Percentiles rank a stretch among this genome's conserved stretches.
These are phyloP conservation scores for Daubentonia madagascariensis DNA, from an alignment of 2,113 vertebrate species.

Conservation along the genomic window DNA sequence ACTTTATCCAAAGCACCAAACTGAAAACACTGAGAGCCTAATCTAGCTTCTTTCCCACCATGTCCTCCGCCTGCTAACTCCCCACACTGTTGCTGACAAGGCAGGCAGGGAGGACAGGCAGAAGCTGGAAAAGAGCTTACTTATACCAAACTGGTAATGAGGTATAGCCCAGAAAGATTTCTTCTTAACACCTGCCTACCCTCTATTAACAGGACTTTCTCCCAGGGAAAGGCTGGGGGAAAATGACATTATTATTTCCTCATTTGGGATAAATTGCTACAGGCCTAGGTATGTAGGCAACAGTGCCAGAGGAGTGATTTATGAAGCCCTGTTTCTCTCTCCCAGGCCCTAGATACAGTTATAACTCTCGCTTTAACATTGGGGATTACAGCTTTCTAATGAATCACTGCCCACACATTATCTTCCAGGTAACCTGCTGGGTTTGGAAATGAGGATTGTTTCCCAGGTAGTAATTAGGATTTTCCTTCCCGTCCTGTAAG, in stretches of 20 bases:
- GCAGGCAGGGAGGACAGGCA: not conserved
- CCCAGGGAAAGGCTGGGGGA: slow-evolving; percentile 21
- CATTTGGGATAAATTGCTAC: slow-evolving; percentile 47
- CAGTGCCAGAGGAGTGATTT: slow-evolving; percentile 28
- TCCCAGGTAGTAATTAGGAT: slow-evolving; percentile 35
- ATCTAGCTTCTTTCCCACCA: not conserved
- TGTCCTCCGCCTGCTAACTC: not conserved
- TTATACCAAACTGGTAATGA: not conserved
- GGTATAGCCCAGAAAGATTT: not conserved
- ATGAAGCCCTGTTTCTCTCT: not conserved
- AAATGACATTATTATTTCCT: slow-evolving; percentile 56
- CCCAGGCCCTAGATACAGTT: not conserved
- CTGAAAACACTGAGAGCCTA: not conserved
- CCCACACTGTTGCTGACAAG: not conserved
- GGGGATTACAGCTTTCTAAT: slow-evolving; percentile 34
- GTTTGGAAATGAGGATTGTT: slow-evolving; percentile 34
- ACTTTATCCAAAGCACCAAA: not conserved
- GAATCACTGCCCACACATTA: not conserved
- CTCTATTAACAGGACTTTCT: slow-evolving; percentile 1
- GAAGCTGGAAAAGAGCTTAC: not conserved
- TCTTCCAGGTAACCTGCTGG: slow-evolving; percentile 16
- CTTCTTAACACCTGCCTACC: not conserved
- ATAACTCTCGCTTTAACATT: not conserved
- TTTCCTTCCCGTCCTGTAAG: not conserved
- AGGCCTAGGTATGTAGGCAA: not conserved